A percentile compares a stretch with the other conserved stretches of the same genome.
phyloP scores from a whole-genome alignment of 2,888 invertebrate genomes.

The Ommatoiulus sabulosus region DNA sequence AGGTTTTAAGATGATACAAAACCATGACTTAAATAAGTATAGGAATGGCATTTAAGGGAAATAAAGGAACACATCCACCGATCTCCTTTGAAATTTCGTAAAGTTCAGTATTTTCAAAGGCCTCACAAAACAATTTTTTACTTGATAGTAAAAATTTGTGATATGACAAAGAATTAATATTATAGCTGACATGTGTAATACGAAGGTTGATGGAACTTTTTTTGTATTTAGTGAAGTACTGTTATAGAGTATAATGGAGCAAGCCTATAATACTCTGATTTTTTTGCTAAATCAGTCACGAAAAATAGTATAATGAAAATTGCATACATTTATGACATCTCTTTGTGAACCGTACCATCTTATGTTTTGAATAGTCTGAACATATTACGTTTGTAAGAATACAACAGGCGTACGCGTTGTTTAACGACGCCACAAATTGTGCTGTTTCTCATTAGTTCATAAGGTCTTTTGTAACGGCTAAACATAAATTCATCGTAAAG shows the following conservation, averaged over 20 bases:
- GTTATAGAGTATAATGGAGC: not conserved
- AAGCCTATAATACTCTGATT: not conserved
- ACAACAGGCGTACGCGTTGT: not conserved
- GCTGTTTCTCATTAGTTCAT: conserved; percentile 20
- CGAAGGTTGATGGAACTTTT: not conserved
- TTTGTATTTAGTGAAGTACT: not conserved
- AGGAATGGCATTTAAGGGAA: too few relatives aligned
- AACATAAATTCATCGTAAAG: not conserved
- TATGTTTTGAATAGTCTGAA: not conserved
- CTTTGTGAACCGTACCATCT: too few relatives aligned
- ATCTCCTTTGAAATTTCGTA: too few relatives aligned
- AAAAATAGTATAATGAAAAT: not conserved
- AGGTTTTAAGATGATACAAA: too few relatives aligned
- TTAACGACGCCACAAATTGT: not conserved
- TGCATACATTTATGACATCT: not conserved
- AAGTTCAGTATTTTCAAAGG: too few relatives aligned
- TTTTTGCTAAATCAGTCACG: not conserved
- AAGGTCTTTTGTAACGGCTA: not conserved
- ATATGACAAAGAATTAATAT: too few relatives aligned
- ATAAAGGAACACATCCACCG: too few relatives aligned
- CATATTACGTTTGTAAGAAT: not conserved
- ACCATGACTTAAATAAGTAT: too few relatives aligned
- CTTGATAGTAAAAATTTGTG: too few relatives aligned
- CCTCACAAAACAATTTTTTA: too few relatives aligned
- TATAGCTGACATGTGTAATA: too few relatives aligned